Evolutionary conservation across 2,113 vertebrate species (phyloP), one percentile per base, ranked within the genome.

Genomic region (Echinops telfairi): DNA sequence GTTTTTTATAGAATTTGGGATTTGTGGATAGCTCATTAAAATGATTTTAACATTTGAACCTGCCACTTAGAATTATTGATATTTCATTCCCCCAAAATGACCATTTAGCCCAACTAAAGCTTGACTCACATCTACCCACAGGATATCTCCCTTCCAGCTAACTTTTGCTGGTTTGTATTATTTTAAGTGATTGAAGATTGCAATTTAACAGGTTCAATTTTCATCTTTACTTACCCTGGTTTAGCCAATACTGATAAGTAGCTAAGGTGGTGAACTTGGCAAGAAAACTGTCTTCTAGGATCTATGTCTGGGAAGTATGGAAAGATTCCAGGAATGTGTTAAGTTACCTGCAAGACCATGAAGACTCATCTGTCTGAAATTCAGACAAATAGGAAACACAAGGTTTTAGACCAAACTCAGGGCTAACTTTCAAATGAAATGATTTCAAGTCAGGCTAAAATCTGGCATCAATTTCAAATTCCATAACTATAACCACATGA

Each of bases 401-500:
- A 53, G 10, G 47, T 53, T 53, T 83, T 95, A 97, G 90, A 96
- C 87, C 91, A 97, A 97, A 98, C 62, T 0, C 53, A 94, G 60
- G 92, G 22, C 38, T 93, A 27, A 57, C 78, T 94, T 97, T 98
- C 88, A 97, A 92, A 96, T 83, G 43, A 97, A 81, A 10, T 93
- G 78, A 95, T 96, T 95, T 85, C 43, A 93, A 96, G 83, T 82
- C 38, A 75, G 92, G 53, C 36, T 93, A 88, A 97, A 83, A 83
- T 78, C 62, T 97, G 96, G 82, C 81, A 97, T 95, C 94, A 88
- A 1, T 80, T 89, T 97, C 92, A 94, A 97, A 89, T 71, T 96
- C 89, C 76, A 89, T 97, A 97, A 97, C 85, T 83, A 84, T 83
- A 97, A 95, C 86, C 96, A 97, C 91, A 96, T 95, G 93, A 94